Evolutionary conservation across 2,113 vertebrate species (phyloP), one percentile per base, ranked within the genome.

Genomic region (Austrofundulus limnaeus): DNA sequence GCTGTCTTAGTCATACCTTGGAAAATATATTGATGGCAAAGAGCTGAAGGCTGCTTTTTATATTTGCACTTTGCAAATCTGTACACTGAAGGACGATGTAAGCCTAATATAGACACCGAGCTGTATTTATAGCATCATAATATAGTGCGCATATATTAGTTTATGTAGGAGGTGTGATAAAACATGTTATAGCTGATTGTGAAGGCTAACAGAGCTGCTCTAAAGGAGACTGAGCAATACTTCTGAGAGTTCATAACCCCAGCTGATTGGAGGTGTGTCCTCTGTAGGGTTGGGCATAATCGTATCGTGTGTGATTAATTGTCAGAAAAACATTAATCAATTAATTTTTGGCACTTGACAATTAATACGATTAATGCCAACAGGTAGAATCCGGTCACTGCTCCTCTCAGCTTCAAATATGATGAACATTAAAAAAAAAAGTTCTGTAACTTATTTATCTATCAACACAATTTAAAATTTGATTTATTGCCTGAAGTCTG

Each of bases 151-250:
- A 46, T 87, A 53, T 69, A 76, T 82, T 53, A 66, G 63, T 63
- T 82, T 75, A 75, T 81, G 68, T 68, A 76, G 62, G 56, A 76
- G 65, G 52, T 55, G 73, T 61, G 71, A 84, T 82, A 74, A 87
- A 85, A 76, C n/a, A 76, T 80, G 81, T 84, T 78, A 84, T 77
- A 65, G 75, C 62, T 84, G 70, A 77, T 86, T 81, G 79, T 67
- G 53, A 71, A 79, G 65, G 65, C 66, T 79, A 65, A 81, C 23
- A 50, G 75, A 42, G 67, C 61, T 45, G 41, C 62, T 72, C 45
- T 74, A 53, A 48, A 5, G 41, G 73, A 72, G 57, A 38, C 9
- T 57, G 54, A 47, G 72, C 57, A 61, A 43, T 69, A 62, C 63
- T 64, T 70, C 66, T 81, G 37, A 69, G 45, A 58, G 21, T 77